Percentiles rank a stretch among this genome's conserved stretches.
Evolutionary conservation across 2,113 vertebrate genomes (phyloP).

Genomic region (Acrocephalus kingi): DNA sequence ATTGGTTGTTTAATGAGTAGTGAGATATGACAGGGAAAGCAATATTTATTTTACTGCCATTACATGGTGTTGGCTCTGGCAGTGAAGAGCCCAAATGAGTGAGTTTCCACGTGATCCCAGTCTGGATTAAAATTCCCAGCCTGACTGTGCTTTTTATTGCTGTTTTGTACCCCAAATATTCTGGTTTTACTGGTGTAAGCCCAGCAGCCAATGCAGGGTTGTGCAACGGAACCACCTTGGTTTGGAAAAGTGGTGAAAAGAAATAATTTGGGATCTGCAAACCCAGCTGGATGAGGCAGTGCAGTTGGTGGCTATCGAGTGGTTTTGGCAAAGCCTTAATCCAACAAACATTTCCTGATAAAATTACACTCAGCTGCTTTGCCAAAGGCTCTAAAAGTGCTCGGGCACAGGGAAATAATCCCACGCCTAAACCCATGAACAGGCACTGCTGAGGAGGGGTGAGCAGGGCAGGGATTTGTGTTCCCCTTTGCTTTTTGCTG

Average conservation of each 20-base stretch:
- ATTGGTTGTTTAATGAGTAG: background rate
- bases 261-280: background rate
- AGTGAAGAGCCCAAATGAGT: background rate
- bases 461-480: background rate
- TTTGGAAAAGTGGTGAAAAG: background rate
- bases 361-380: background rate
- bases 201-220: background rate
- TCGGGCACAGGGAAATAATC: background rate
- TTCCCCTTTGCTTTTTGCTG: background rate
- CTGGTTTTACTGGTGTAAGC: background rate
- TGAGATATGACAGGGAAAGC: background rate
- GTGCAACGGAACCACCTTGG: background rate
- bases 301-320: background rate
- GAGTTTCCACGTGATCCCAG: background rate
- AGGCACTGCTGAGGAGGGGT: background rate
- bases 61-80: background rate
- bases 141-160: background rate
- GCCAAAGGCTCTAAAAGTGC: background rate
- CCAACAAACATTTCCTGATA: background rate
- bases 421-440: accelerated
- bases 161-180: background rate
- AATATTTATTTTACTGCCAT: background rate
- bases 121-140: background rate
- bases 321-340: background rate
- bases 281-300: background rate